Conservation (phyloP, 1,140 invertebrate genomes). For the Leptoteleia sp. region DNA sequence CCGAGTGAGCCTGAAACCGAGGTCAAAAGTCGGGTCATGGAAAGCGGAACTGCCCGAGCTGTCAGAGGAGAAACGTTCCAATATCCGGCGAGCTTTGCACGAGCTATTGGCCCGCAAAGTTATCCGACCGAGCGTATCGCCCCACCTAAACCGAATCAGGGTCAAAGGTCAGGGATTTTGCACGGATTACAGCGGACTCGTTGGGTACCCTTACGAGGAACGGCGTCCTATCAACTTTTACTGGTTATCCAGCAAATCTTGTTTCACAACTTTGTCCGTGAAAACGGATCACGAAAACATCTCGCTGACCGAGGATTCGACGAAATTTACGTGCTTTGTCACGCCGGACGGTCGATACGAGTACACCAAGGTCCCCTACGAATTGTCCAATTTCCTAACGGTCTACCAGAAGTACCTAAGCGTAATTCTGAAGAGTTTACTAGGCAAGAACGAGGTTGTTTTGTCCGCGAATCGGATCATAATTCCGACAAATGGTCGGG, state of each 20-base stretch:
- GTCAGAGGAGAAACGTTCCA: neutral
- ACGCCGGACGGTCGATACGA: constrained; percentile 40
- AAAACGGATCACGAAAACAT: constrained; percentile 42
- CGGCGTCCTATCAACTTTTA: no score
- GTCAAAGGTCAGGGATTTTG: constrained; percentile 62
- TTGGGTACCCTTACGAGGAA: no score
- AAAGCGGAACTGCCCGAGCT: neutral
- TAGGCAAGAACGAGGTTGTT: constrained; percentile 6
- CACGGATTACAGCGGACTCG: constrained; percentile 77
- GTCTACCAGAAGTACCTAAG: constrained; percentile 62
- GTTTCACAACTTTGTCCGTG: constrained; percentile 43
- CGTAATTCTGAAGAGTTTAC: constrained; percentile 27
- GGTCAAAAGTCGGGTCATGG: neutral
- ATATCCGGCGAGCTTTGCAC: constrained; percentile 1
- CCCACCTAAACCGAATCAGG: constrained; percentile 58
- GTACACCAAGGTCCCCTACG: constrained; percentile 40
- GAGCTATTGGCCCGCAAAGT: constrained; percentile 55
- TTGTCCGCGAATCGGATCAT: constrained; percentile 23
- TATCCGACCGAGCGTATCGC: constrained; percentile 46
- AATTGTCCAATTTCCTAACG: constrained; percentile 48
- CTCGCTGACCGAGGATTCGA: constrained; percentile 13
- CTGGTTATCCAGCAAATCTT: constrained; percentile 27
- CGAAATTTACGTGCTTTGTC: constrained; percentile 51
- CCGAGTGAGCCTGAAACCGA: constrained; percentile 2
- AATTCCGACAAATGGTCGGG: constrained; percentile 8